phyloP scores from a whole-genome alignment of 1,140 invertebrate genomes.

The Scaptomyza hsui region DNA sequence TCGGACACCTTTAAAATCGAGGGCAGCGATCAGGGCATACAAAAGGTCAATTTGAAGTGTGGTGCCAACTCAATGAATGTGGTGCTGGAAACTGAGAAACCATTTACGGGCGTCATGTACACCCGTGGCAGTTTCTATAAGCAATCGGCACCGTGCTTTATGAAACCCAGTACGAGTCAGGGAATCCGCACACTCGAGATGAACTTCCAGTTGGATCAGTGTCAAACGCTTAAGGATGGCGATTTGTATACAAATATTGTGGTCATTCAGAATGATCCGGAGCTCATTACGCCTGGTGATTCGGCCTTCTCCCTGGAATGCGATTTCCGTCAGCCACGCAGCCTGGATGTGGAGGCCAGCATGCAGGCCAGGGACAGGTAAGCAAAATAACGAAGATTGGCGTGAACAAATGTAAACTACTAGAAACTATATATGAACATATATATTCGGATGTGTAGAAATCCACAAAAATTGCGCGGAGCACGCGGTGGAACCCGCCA shows the following conservation, averaged over 20 bases:
- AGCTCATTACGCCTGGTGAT: constrained; percentile 87
- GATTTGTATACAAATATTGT: constrained; percentile 86
- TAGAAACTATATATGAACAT: constrained; percentile 3
- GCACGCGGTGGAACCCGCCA: constrained; percentile 71
- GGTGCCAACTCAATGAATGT: constrained; percentile 86
- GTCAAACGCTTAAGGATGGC: constrained; percentile 85
- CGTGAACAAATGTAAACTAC: neutral
- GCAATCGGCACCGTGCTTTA: constrained; percentile 85
- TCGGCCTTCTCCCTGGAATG: constrained; percentile 87
- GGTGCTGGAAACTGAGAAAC: constrained; percentile 85
- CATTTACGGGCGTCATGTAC: constrained; percentile 87
- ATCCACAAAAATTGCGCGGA: constrained; percentile 83
- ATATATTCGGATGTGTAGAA: constrained; percentile 60
- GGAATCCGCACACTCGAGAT: constrained; percentile 85
- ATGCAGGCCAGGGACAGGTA: constrained; percentile 84
- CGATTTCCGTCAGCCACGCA: constrained; percentile 85
- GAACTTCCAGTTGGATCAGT: constrained; percentile 86
- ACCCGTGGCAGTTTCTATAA: constrained; percentile 87
- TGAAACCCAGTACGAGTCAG: constrained; percentile 83
- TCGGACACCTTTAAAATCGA: constrained; percentile 86
- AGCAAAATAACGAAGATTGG: constrained; percentile 25
- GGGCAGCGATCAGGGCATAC: constrained; percentile 85
- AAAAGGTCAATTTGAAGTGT: constrained; percentile 85
- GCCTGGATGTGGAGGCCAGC: constrained; percentile 85
- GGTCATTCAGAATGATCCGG: constrained; percentile 87